Conservation (phyloP, 1,140 invertebrate species). For the Myzus persicae region DNA sequence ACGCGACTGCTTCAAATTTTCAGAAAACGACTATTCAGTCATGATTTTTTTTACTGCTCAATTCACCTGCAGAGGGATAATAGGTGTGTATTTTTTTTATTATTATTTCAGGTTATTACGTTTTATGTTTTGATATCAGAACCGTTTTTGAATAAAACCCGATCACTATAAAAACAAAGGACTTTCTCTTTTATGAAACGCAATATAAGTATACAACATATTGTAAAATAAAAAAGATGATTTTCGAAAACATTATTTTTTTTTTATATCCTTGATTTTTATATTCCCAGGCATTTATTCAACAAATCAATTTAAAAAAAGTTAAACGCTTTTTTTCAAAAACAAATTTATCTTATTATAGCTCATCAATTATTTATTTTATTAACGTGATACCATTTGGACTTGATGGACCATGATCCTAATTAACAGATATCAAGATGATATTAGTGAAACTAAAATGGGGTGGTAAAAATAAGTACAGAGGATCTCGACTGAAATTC, state of each 20-base stretch:
- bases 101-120: neutral
- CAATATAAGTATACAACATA: neutral
- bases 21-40: neutral
- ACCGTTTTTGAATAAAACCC: neutral
- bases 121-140: conserved; percentile 6
- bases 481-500: neutral
- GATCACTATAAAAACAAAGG: neutral
- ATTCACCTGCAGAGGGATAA: neutral
- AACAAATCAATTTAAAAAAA: neutral
- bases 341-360: neutral
- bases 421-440: neutral
- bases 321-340: no score
- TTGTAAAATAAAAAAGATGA: neutral
- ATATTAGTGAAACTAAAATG: neutral
- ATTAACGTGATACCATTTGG: neutral
- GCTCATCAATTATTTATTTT: neutral
- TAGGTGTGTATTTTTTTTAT: conserved; percentile 8
- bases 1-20: neutral
- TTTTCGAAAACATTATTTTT: neutral
- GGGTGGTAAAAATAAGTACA: neutral
- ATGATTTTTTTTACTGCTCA: neutral
- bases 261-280: neutral
- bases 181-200: neutral
- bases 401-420: neutral
- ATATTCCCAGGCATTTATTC: neutral